Evolutionary conservation across 2,113 vertebrate species (phyloP).

Genomic region (Crypturellus undulatus): DNA sequence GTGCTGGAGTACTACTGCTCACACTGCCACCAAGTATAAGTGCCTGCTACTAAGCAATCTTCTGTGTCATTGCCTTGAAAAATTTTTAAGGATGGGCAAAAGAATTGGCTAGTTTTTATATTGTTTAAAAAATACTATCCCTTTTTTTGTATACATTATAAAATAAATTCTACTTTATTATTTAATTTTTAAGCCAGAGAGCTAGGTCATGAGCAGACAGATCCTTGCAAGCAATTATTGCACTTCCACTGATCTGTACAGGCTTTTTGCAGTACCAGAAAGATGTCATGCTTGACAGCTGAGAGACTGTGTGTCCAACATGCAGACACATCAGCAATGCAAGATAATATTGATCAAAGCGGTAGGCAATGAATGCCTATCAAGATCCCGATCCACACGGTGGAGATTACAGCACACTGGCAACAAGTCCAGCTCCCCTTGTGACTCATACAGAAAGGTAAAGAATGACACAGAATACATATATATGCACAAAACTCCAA

Average conservation of each 20-base stretch:
- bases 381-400: neutral
- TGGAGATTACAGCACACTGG: neutral
- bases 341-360: neutral
- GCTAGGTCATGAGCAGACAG: neutral
- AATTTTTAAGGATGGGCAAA: neutral
- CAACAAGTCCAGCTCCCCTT: neutral
- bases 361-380: neutral
- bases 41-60: neutral
- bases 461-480: neutral
- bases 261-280: neutral
- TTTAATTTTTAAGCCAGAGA: neutral
- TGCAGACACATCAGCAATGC: neutral
- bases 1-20: neutral
- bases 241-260: neutral
- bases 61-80: neutral
- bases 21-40: neutral
- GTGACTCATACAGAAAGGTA: neutral
- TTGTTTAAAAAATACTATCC: neutral
- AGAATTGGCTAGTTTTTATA: neutral
- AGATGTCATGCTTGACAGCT: neutral
- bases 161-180: neutral
- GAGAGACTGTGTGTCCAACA: neutral
- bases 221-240: neutral
- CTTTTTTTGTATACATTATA: neutral
- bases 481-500: neutral